Evolutionary conservation across 2,113 vertebrate species (phyloP).

Genomic region (Apodemus sylvaticus): DNA sequence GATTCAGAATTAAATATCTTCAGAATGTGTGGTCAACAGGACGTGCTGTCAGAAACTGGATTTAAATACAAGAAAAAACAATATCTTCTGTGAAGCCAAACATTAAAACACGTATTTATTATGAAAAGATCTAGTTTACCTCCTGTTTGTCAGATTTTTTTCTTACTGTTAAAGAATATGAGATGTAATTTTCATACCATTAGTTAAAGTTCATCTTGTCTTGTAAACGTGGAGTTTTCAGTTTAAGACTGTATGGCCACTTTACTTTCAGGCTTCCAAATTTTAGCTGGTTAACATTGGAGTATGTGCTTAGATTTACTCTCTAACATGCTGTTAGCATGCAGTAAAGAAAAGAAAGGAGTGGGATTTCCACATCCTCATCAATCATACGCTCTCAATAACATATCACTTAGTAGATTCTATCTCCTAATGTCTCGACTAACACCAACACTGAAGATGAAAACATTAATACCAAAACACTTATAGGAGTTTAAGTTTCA

Average conservation of each 20-base stretch:
- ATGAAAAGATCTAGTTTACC: background rate
- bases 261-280: too few relatives aligned
- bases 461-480: background rate
- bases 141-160: background rate
- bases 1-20: conserved; percentile 8
- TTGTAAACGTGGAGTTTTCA: background rate
- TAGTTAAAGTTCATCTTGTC: background rate
- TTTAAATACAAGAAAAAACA: conserved; percentile 30
- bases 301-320: fast-evolving
- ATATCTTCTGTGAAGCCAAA: background rate
- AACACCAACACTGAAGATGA: too few relatives aligned
- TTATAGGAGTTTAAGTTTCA: background rate
- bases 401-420: fast-evolving
- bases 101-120: background rate
- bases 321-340: fast-evolving
- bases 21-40: background rate
- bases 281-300: fast-evolving
- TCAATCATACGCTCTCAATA: too few relatives aligned
- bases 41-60: background rate
- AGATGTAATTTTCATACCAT: background rate
- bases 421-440: background rate
- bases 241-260: background rate
- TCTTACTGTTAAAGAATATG: too few relatives aligned
- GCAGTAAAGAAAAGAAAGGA: fast-evolving
- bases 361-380: fast-evolving